phyloP scores from a whole-genome alignment of 2,113 vertebrate genomes.

The Pardalotus punctatus region DNA sequence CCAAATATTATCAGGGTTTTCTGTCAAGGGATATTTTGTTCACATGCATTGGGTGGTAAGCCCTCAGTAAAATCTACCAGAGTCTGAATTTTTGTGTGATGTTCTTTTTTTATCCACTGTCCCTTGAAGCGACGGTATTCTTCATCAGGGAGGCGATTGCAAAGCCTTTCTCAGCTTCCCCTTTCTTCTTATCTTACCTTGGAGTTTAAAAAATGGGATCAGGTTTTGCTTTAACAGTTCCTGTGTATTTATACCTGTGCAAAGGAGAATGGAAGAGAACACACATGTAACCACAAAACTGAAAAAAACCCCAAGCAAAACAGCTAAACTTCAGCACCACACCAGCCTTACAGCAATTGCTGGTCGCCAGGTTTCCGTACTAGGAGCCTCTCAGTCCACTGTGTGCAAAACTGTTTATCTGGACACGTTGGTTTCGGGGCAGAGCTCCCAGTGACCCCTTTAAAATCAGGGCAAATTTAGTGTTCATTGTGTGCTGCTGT shows the following conservation, averaged over 20 bases:
- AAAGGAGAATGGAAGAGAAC: background rate
- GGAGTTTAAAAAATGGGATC: background rate
- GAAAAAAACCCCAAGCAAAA: background rate
- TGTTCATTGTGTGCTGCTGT: background rate
- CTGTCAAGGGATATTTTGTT: background rate
- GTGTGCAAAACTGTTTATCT: background rate
- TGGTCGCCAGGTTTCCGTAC: background rate
- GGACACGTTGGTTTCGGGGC: accelerated
- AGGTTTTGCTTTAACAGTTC: background rate
- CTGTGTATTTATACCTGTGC: background rate
- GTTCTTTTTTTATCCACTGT: background rate
- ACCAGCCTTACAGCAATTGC: background rate
- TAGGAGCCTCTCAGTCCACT: background rate
- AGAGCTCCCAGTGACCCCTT: background rate
- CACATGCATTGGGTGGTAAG: background rate
- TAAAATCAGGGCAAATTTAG: background rate
- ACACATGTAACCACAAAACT: background rate
- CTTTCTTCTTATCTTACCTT: background rate
- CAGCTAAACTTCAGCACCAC: background rate
- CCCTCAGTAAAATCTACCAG: background rate
- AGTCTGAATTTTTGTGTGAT: background rate
- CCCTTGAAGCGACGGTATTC: background rate
- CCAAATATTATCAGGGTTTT: background rate
- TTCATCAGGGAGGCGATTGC: background rate
- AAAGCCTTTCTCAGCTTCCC: background rate